These are phyloP conservation scores for Caenorhabditis elegans DNA, from an alignment of 1,140 invertebrate genomes.

Conservation along the genomic window WBcel235 BX284602.5:7350001-7350500, in stretches of 20 bases:
- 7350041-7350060: too few relatives aligned
- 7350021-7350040: too few relatives aligned
- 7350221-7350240: neutral
- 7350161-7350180: neutral
- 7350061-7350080: too few relatives aligned
- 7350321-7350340: constrained; percentile 72
- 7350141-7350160: neutral
- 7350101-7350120: too few relatives aligned
- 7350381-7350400: neutral
- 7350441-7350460: constrained; percentile 84
- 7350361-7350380: constrained; percentile 68
- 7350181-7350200: neutral
- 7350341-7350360: constrained; percentile 91
- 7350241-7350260: neutral
- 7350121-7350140: too few relatives aligned
- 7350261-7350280: constrained; percentile 63
- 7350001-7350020: too few relatives aligned
- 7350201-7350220: neutral
- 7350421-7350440: constrained; percentile 90
- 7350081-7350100: too few relatives aligned
- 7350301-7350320: constrained; percentile 64
- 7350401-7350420: constrained; percentile 75
- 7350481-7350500: constrained; percentile 92
- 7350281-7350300: constrained; percentile 21
- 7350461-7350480: constrained; percentile 95